Evolutionary conservation across 1,140 invertebrate genomes (phyloP).

Genomic region (Galendromus occidentalis): DNA sequence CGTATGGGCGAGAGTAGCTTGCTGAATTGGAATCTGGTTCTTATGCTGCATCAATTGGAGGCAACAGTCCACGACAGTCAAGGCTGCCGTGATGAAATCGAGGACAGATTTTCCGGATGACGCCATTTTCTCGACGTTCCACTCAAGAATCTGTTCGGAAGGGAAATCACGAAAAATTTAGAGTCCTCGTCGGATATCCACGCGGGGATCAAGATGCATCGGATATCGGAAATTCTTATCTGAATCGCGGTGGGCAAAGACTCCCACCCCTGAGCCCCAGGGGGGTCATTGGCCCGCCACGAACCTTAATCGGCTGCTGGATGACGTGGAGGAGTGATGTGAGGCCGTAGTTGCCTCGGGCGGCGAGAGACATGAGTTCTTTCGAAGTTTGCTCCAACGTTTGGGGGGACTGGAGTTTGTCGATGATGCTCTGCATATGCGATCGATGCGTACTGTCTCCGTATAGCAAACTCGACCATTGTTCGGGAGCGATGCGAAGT

Average conservation of each 20-base stretch:
- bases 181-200: too few species aligned
- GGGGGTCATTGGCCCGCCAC: too few species aligned
- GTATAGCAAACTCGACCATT: constrained; percentile 90
- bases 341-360: constrained; percentile 70
- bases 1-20: not conserved
- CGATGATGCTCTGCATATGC: constrained; percentile 96
- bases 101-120: not conserved
- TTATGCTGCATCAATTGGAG: not conserved
- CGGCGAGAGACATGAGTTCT: constrained; percentile 72
- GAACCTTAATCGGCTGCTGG: constrained; percentile 60
- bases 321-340: constrained; percentile 41
- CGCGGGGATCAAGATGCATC: too few species aligned
- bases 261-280: too few species aligned
- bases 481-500: constrained; percentile 84
- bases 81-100: not conserved
- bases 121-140: not conserved
- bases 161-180: too few species aligned
- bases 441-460: constrained; percentile 86
- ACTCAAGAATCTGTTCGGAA: not conserved
- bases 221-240: too few species aligned
- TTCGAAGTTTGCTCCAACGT: constrained; percentile 66
- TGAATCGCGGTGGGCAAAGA: too few species aligned
- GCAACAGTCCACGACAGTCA: not conserved
- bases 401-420: constrained; percentile 68
- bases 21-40: too few species aligned